A percentile compares a stretch with the other conserved stretches of the same genome.
phyloP scores from a whole-genome alignment of 2,888 invertebrate genomes.

The Athalia cordata region DNA sequence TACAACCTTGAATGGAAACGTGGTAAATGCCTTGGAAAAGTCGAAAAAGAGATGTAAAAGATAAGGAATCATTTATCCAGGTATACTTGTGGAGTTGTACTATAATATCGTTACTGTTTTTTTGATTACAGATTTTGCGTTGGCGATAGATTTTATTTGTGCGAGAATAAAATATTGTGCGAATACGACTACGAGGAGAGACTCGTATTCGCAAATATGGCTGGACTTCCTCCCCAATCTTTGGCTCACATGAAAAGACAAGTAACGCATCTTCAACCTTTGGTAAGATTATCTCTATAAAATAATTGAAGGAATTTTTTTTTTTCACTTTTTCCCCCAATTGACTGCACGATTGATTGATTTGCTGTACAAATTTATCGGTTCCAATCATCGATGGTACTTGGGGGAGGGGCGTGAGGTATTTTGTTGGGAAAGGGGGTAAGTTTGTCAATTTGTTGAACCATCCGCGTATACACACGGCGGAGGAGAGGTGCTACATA shows the following conservation, averaged over 20 bases:
- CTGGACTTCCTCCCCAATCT: slow-evolving; percentile 83
- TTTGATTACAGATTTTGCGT: slow-evolving; percentile 89
- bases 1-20: no score
- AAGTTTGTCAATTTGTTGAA: slow-evolving; percentile 42
- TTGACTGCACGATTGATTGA: no score
- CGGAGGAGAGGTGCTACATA: slow-evolving; percentile 31
- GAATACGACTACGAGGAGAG: slow-evolving; percentile 96
- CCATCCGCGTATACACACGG: slow-evolving; percentile 7
- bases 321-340: neutral
- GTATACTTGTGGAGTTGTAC: neutral
- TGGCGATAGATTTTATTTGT: slow-evolving; percentile 93
- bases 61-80: neutral
- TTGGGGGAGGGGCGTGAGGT: neutral
- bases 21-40: neutral
- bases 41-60: neutral
- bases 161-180: slow-evolving; percentile 95
- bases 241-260: slow-evolving; percentile 90
- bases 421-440: neutral
- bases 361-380: no score
- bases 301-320: neutral
- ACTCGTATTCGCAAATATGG: slow-evolving; percentile 92
- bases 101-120: slow-evolving; percentile 43
- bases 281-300: slow-evolving; percentile 56
- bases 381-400: neutral
- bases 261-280: slow-evolving; percentile 81